A percentile compares a stretch with the other conserved stretches of the same genome.
Conservation (phyloP, 2,113 vertebrate genomes). For the Capreolus pygargus region DNA sequence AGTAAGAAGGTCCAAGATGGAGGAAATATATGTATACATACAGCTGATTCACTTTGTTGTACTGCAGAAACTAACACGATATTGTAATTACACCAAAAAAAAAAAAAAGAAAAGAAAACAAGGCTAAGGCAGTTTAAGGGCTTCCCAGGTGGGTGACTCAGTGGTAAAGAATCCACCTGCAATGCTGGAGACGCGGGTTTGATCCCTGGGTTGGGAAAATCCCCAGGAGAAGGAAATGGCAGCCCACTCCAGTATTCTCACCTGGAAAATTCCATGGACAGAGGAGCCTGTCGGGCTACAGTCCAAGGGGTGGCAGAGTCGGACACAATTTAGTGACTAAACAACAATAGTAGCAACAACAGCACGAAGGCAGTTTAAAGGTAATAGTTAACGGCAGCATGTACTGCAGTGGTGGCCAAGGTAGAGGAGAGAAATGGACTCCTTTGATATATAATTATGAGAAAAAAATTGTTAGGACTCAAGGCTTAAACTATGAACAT, state of each 20-base stretch:
- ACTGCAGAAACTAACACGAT: not conserved
- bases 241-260: not conserved
- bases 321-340: not conserved
- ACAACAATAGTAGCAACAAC: not conserved
- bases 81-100: not conserved
- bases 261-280: not conserved
- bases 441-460: not conserved
- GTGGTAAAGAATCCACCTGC: not conserved
- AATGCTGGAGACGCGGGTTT: fast-evolving
- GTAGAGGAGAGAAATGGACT: not conserved
- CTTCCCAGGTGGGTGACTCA: not conserved
- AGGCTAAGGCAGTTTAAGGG: not conserved
- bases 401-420: fast-evolving
- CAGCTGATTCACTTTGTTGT: not conserved
- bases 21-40: not conserved
- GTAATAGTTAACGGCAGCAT: not conserved
- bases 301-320: not conserved
- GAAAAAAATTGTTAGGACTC: not conserved
- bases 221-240: not conserved
- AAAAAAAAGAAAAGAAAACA: not conserved
- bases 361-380: not conserved
- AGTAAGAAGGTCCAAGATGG: not conserved
- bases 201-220: not conserved
- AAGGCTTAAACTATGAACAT: not conserved
- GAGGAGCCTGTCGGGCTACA: not conserved